A percentile compares a stretch with the other conserved stretches of the same genome.
Evolutionary conservation across 1,140 invertebrate species (phyloP).

Genomic region (Thalassaphorura encarpata): DNA sequence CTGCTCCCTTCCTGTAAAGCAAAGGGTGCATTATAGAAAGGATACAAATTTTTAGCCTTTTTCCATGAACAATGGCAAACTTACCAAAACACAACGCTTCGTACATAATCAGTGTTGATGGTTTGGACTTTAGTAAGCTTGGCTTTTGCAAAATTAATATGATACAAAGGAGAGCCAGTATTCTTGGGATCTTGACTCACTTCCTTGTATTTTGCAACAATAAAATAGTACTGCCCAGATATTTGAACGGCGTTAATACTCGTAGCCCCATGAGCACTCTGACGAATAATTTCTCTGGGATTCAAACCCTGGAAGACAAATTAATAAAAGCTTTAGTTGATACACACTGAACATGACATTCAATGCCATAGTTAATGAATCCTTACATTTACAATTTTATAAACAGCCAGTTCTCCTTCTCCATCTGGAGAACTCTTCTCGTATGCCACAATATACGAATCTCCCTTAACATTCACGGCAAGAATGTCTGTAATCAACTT

Average conservation of each 20-base stretch:
- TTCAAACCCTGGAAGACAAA: constrained; percentile 5
- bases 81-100: constrained; percentile 16
- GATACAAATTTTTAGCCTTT: too few species aligned
- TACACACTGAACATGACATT: not conserved
- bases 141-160: constrained; percentile 5
- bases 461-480: not conserved
- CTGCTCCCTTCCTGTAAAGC: constrained; percentile 10
- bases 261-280: not conserved
- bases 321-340: not conserved
- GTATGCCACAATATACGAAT: not conserved
- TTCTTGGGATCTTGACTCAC: constrained; percentile 1
- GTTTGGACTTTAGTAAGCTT: constrained; percentile 13
- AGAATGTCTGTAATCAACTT: constrained; percentile 3
- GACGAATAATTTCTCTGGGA: constrained; percentile 1
- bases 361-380: not conserved
- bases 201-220: not conserved
- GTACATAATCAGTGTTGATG: constrained; percentile 11
- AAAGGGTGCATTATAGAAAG: too few species aligned
- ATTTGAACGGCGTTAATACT: constrained; percentile 9
- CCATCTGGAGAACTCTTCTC: not conserved
- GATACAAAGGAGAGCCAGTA: constrained; percentile 16
- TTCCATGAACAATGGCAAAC: not conserved
- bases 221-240: constrained; percentile 1
- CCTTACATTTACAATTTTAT: not conserved
- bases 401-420: not conserved